Evolutionary conservation across 2,113 vertebrate species (phyloP).

Genomic region (Cynoglossus semilaevis): DNA sequence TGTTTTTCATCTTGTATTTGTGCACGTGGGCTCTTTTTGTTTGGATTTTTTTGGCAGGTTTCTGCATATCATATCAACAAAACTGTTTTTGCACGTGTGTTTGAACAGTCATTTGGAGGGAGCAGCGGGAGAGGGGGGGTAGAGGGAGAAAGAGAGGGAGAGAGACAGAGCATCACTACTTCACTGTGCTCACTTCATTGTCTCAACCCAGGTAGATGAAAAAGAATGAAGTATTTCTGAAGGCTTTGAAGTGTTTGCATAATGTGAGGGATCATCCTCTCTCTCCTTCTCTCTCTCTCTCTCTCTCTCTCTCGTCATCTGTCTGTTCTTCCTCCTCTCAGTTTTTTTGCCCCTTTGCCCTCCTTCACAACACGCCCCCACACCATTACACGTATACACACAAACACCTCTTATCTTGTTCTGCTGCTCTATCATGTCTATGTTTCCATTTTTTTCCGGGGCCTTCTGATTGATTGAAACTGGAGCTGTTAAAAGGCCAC

Average conservation of each 20-base stretch:
- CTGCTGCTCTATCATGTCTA: conserved; percentile 59
- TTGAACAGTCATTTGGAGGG: too few relatives aligned
- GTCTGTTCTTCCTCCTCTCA: conserved; percentile 5
- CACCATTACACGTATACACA: conserved; percentile 25
- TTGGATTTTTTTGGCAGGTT: background rate
- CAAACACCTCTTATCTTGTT: conserved; percentile 60
- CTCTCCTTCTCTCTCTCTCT: too few relatives aligned
- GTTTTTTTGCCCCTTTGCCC: conserved; percentile 11
- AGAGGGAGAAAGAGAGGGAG: conserved; percentile 19
- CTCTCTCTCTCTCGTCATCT: conserved; percentile 46
- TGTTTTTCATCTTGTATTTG: background rate
- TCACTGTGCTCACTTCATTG: conserved; percentile 31
- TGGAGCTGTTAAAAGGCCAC: conserved; percentile 66
- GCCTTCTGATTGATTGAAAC: conserved; percentile 66
- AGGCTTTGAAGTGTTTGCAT: conserved; percentile 75
- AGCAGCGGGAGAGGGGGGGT: conserved; percentile 14
- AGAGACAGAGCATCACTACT: conserved; percentile 30
- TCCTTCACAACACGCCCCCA: conserved; percentile 10
- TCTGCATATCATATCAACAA: background rate
- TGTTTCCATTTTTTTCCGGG: conserved; percentile 58
- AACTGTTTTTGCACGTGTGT: background rate
- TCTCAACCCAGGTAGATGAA: conserved; percentile 71
- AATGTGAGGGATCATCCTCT: too few relatives aligned
- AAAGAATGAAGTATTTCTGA: conserved; percentile 70
- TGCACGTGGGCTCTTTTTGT: background rate